These are phyloP conservation scores for Drosophila arizonae DNA, from an alignment of 1,140 invertebrate species.

Conservation along the genomic window DNA sequence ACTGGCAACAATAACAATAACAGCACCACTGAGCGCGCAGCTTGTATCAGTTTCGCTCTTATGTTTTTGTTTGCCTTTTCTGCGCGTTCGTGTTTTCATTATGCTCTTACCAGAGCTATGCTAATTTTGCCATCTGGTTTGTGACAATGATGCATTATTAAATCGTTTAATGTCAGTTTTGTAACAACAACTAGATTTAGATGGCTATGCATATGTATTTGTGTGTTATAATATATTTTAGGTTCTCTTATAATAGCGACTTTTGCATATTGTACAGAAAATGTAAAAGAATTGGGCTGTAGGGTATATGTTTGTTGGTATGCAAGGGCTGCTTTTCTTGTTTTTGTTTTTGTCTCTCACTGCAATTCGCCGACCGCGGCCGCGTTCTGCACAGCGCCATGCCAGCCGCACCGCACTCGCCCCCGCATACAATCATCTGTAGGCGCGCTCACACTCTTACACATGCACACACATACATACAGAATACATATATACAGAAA, in stretches of 20 bases:
- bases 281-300: background rate
- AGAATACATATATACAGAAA: conserved; percentile 12
- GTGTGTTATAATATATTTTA: background rate
- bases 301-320: conserved; percentile 11
- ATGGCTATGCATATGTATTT: background rate
- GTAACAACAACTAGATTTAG: background rate
- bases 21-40: conserved; percentile 47
- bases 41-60: conserved; percentile 55
- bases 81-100: conserved; percentile 51
- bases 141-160: background rate
- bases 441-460: conserved; percentile 40
- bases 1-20: conserved; percentile 35
- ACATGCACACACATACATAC: conserved; percentile 7
- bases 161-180: background rate
- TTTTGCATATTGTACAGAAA: background rate
- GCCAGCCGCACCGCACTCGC: conserved; percentile 20
- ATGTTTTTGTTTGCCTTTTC: conserved; percentile 55
- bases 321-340: conserved; percentile 12
- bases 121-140: background rate
- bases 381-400: conserved; percentile 45
- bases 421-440: conserved; percentile 35
- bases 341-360: conserved; percentile 48
- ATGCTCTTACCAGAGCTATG: conserved; percentile 15
- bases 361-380: conserved; percentile 51
- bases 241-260: too few species aligned